Conservation (phyloP, 1,140 invertebrate species). For the Cydia strobilella region DNA sequence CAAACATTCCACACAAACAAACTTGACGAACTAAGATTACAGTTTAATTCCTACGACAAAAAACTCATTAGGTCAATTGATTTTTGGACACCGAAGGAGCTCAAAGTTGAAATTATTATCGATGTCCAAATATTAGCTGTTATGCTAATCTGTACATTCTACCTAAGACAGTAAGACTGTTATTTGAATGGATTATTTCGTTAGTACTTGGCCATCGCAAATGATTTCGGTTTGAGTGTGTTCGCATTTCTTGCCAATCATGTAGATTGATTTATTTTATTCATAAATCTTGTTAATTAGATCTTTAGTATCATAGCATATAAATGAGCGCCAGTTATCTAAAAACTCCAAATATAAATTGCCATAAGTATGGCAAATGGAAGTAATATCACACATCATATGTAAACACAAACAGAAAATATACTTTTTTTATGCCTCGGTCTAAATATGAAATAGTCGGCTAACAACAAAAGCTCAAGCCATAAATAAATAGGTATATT, state of each 20-base stretch:
- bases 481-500: not conserved
- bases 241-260: constrained; percentile 19
- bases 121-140: not conserved
- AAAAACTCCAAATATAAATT: not conserved
- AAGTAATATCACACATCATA: not conserved
- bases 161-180: not conserved
- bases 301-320: not conserved
- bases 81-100: not conserved
- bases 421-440: not conserved
- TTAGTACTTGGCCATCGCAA: not conserved
- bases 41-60: not conserved
- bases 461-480: not conserved
- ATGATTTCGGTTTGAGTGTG: not conserved
- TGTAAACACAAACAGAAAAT: not conserved
- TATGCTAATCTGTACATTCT: not conserved
- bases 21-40: not conserved
- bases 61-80: not conserved
- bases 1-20: not conserved
- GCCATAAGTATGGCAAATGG: not conserved
- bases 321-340: not conserved
- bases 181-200: not conserved
- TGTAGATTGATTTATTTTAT: constrained; percentile 9
- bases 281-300: constrained; percentile 1
- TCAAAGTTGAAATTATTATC: not conserved
- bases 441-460: not conserved